phyloP scores from a whole-genome alignment of 2,888 invertebrate species.

The Eupelmus urozonus region DNA sequence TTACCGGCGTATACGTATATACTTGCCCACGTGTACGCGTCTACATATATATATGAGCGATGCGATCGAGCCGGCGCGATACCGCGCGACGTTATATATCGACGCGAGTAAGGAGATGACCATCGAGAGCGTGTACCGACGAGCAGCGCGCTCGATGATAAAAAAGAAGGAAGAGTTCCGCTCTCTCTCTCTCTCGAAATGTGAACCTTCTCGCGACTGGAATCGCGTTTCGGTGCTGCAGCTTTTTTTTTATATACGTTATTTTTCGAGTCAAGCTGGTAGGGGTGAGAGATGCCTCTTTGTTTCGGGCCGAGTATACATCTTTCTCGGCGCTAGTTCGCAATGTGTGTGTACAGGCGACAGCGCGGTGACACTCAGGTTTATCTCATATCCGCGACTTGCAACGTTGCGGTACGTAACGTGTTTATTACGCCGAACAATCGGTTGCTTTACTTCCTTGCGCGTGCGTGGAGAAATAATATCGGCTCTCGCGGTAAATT shows the following conservation, averaged over 20 bases:
- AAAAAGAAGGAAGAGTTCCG: not conserved
- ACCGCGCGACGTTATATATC: slow-evolving; percentile 52
- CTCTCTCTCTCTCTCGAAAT: slow-evolving; percentile 31
- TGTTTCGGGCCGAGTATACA: slow-evolving; percentile 10
- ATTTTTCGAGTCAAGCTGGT: slow-evolving; percentile 27
- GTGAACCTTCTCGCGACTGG: slow-evolving; percentile 39
- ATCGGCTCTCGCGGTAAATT: too few relatives aligned
- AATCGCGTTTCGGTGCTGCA: slow-evolving; percentile 25
- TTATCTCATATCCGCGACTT: not conserved
- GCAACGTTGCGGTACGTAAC: not conserved
- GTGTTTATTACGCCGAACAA: not conserved
- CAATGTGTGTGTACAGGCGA: too few relatives aligned
- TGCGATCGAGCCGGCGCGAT: slow-evolving; percentile 46
- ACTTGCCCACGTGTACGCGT: not conserved
- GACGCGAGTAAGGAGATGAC: slow-evolving; percentile 40
- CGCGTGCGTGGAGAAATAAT: too few relatives aligned
- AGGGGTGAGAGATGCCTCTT: slow-evolving; percentile 21
- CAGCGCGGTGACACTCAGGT: too few relatives aligned
- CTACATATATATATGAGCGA: slow-evolving; percentile 28
- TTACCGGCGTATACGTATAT: slow-evolving; percentile 7
- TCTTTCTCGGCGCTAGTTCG: slow-evolving; percentile 7
- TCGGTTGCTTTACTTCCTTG: too few relatives aligned
- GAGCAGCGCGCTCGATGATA: not conserved
- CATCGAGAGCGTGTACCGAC: slow-evolving; percentile 39
- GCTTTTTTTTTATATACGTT: slow-evolving; percentile 18